Evolutionary conservation across 2,797 vertebrate genomes (phyloP).

Genomic region (Chloroceryle inda): DNA sequence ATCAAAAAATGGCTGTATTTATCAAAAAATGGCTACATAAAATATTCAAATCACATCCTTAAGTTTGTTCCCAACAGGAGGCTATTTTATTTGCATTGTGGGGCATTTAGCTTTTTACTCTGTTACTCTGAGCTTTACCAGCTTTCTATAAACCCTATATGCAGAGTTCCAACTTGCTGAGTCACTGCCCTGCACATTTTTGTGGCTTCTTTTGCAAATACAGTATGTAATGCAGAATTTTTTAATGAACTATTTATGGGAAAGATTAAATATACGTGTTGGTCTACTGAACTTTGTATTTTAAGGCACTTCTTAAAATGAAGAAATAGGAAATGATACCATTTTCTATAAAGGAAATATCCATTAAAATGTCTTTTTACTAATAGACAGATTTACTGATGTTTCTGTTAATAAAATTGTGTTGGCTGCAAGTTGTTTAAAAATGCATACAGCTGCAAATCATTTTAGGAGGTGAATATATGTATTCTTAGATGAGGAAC

Average conservation of each 20-base stretch:
- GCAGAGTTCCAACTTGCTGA: slow-evolving; percentile 69
- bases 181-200: slow-evolving; percentile 67
- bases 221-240: slow-evolving; percentile 20
- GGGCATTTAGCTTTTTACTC: slow-evolving; percentile 69
- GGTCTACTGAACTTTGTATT: neutral
- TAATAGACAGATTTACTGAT: neutral
- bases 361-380: neutral
- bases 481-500: neutral
- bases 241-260: slow-evolving; percentile 31
- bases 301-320: neutral
- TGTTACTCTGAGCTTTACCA: slow-evolving; percentile 67
- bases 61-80: slow-evolving; percentile 66
- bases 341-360: neutral
- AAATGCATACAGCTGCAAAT: neutral
- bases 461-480: neutral
- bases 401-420: neutral
- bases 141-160: slow-evolving; percentile 64
- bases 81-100: slow-evolving; percentile 54
- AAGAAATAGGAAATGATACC: neutral
- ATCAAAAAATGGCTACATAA: too few species aligned
- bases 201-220: slow-evolving; percentile 57
- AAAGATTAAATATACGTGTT: neutral
- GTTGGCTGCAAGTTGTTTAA: neutral
- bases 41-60: slow-evolving; percentile 63
- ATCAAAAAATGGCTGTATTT: neutral